These are phyloP conservation scores for Avahi laniger DNA, from an alignment of 2,797 vertebrate species.

Conservation along the genomic window DNA sequence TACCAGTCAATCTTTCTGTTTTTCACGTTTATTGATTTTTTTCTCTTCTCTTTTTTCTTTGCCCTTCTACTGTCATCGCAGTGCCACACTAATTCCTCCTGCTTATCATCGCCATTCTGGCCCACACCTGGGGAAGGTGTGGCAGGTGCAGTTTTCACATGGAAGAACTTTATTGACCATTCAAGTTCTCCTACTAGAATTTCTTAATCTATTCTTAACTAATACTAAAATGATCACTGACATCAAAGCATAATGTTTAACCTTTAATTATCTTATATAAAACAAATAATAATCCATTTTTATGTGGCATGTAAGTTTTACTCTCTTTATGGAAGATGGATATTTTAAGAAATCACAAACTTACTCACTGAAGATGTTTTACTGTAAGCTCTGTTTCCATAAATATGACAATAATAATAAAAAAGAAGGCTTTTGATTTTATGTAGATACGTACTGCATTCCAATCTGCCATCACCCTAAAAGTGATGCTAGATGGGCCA, in stretches of 20 bases:
- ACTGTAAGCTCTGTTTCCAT: neutral
- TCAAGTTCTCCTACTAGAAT: neutral
- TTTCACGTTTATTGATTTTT: neutral
- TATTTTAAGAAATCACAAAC: neutral
- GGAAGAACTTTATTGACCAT: neutral
- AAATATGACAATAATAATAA: neutral
- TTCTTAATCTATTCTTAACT: neutral
- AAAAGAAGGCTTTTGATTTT: neutral
- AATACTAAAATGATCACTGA: neutral
- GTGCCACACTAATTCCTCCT: neutral
- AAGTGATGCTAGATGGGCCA: neutral
- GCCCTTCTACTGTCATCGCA: neutral
- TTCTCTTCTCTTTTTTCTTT: neutral
- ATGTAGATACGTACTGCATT: neutral
- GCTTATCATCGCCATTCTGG: neutral
- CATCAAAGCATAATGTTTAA: neutral
- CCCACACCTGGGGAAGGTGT: neutral
- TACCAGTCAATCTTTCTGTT: neutral
- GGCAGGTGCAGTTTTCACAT: neutral
- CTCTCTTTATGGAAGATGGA: neutral
- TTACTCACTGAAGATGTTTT: neutral
- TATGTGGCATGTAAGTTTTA: neutral
- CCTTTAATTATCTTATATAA: neutral
- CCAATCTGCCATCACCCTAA: neutral
- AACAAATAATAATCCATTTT: neutral